Percentiles rank a stretch among this genome's conserved stretches.
These are phyloP conservation scores for Distichodus sexfasciatus DNA, from an alignment of 2,797 vertebrate species.

Conservation along the genomic window DNA sequence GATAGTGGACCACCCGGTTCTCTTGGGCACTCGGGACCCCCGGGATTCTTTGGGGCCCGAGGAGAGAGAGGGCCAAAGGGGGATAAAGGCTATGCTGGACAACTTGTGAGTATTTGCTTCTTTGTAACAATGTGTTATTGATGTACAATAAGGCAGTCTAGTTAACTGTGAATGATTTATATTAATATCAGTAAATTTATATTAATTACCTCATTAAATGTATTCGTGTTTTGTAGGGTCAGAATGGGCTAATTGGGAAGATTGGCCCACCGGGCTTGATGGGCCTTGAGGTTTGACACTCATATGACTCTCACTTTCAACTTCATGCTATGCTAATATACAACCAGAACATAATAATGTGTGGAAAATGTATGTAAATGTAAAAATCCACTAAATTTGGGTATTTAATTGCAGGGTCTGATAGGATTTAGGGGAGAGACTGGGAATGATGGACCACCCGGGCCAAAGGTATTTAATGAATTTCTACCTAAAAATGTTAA, in stretches of 20 bases:
- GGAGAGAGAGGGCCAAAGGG: constrained; percentile 73
- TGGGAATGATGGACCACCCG: constrained; percentile 57
- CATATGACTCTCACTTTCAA: background rate
- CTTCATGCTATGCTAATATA: too few species aligned
- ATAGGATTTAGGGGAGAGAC: constrained; percentile 50
- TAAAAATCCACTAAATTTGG: background rate
- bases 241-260: constrained; percentile 61
- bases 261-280: constrained; percentile 60
- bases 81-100: constrained; percentile 73
- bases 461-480: constrained; percentile 57
- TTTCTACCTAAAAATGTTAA: too few species aligned
- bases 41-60: constrained; percentile 61
- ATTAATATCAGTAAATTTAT: too few species aligned
- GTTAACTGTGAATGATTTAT: too few species aligned
- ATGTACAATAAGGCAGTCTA: too few species aligned
- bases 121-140: background rate
- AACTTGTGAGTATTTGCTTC: constrained; percentile 62
- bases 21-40: constrained; percentile 61
- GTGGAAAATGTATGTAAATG: background rate
- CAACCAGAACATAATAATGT: too few species aligned
- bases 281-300: constrained; percentile 59
- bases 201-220: background rate
- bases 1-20: constrained; percentile 63
- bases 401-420: constrained; percentile 55
- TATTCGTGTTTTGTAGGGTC: constrained; percentile 55